Evolutionary conservation across 2,888 invertebrate genomes (phyloP), one percentile per base, ranked within the genome.

Genomic region (Ctenicera cuprea): DNA sequence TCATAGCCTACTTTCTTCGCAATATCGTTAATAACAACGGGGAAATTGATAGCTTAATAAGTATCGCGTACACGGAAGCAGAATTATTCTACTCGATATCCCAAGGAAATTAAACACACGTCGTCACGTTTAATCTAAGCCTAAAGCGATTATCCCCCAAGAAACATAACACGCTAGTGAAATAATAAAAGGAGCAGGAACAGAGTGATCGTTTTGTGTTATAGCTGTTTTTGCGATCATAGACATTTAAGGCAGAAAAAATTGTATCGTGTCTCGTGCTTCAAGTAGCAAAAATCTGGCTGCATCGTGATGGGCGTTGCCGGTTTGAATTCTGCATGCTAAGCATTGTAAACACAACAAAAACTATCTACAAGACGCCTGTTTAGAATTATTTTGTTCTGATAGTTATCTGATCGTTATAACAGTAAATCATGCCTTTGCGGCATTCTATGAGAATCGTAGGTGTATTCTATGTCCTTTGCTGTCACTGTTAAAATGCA

Each of bases 241-340:
- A 73, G 48, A 69, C 69, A 73, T 77, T 75, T 69, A 63, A 61
- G 64, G 65, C 43, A 64, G 71, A 50, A 77, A 77, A 76, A 71
- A 65, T 69, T 16, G 20, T 20, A 59, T 77, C 76, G 76, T 77
- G 71, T 74, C 74, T 74, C 68, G 71, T 71, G 66, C 54, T 71
- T 70, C 18, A 61, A 65, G 63, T 62, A 50, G 63, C 45, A 71
- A 74, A 74, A 74, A 74, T 68, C 37, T 61, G 26, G 67, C 71
- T 67, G 62, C 71, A 62, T 78, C 80, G 80, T 81, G 80, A 80
- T 78, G 79, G 80, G 81, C 78, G 80, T 79, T 76, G 76, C 78
- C 77, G 43, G 69, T 66, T 74, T 73, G 71, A 75, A 78, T 79
- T 78, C 78, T 78, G 76, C 79, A 78, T 80, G 80, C 79, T 80